phyloP scores from a whole-genome alignment of 2,113 vertebrate species.

The Thamnophis sirtalis region DNA sequence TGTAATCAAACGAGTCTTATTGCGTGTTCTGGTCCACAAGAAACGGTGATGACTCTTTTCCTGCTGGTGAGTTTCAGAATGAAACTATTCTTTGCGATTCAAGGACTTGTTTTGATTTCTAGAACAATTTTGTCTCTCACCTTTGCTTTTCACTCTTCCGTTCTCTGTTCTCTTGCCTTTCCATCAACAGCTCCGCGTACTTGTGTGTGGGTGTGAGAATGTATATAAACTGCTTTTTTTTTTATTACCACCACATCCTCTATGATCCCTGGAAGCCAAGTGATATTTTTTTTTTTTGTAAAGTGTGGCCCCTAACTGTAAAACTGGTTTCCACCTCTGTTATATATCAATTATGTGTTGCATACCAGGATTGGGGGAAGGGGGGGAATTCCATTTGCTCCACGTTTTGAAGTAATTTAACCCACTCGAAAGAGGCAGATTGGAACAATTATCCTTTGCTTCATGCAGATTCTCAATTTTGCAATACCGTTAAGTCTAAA shows the following conservation, averaged over 20 bases:
- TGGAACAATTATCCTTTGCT: background rate
- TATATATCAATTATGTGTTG: background rate
- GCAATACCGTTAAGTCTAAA: background rate
- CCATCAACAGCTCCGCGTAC: background rate
- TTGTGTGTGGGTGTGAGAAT: background rate
- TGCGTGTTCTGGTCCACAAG: background rate
- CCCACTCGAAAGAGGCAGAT: background rate
- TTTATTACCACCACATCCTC: background rate
- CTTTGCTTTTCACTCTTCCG: background rate
- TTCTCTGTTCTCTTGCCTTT: background rate
- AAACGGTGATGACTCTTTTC: background rate
- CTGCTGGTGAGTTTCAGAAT: background rate
- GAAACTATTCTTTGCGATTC: background rate
- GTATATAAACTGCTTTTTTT: background rate
- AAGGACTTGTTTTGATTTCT: background rate
- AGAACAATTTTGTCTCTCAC: background rate
- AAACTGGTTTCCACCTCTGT: background rate
- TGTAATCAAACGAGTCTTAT: background rate
- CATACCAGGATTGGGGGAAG: background rate
- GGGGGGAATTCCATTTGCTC: background rate
- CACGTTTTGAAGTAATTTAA: background rate
- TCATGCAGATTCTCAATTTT: background rate
- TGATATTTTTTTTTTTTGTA: background rate
- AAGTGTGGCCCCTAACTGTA: background rate
- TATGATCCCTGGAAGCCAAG: background rate